Conservation (phyloP, 2,888 invertebrate species). For the Trichacis sp. region DNA sequence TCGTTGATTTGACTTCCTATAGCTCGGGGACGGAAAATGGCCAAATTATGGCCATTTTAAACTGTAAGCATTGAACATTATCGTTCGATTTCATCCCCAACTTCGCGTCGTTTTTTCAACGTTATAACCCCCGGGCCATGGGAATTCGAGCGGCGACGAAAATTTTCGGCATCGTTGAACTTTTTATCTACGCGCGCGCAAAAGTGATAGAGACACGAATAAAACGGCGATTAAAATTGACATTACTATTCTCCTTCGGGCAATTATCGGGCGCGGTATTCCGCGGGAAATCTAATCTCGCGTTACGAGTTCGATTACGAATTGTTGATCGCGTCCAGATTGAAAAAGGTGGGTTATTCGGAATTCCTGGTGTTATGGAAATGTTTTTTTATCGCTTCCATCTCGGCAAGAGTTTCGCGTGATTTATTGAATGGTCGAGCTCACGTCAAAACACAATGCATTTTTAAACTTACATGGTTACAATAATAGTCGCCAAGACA, state of each 20-base stretch:
- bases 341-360: too few relatives aligned
- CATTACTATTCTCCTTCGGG: too few relatives aligned
- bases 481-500: slow-evolving; percentile 32
- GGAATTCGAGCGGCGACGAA: slow-evolving; percentile 24
- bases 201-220: too few relatives aligned
- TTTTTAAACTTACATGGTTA: slow-evolving; percentile 30
- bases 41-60: slow-evolving; percentile 31
- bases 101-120: slow-evolving; percentile 5
- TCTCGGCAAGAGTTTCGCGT: slow-evolving; percentile 3
- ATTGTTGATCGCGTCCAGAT: too few relatives aligned
- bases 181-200: slow-evolving; percentile 25
- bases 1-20: slow-evolving; percentile 27
- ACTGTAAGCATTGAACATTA: slow-evolving; percentile 31
- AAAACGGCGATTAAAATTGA: too few relatives aligned
- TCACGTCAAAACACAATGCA: slow-evolving; percentile 26
- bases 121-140: slow-evolving; percentile 8
- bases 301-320: too few relatives aligned
- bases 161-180: slow-evolving; percentile 23
- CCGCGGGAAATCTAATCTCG: too few relatives aligned
- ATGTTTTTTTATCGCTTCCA: not conserved
- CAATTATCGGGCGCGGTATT: too few relatives aligned
- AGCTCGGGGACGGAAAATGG: slow-evolving; percentile 19
- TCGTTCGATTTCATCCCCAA: slow-evolving; percentile 17
- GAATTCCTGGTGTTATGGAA: too few relatives aligned
- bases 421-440: slow-evolving; percentile 8